phyloP scores from a whole-genome alignment of 35 echinoderm and acorn worm species.

The Stichopus chloronotus region DNA sequence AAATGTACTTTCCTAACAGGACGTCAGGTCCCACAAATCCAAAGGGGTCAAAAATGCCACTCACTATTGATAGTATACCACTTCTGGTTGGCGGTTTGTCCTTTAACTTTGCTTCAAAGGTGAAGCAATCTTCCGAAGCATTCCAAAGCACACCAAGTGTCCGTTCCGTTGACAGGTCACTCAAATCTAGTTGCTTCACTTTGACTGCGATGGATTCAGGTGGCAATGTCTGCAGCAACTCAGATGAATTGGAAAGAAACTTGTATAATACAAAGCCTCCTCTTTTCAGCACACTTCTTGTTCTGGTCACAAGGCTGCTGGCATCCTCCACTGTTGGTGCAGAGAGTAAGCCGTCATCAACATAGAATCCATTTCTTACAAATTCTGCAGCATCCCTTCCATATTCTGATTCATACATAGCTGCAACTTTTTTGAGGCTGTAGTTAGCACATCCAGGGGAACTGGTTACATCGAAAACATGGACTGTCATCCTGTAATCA shows the following conservation, averaged over 20 bases:
- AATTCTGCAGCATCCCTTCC: conserved; percentile 48
- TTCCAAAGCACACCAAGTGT: conserved; percentile 66
- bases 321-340: conserved; percentile 50
- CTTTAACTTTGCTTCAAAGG: conserved; percentile 56
- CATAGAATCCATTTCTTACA: conserved; percentile 55
- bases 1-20: conserved; percentile 51
- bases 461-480: conserved; percentile 73
- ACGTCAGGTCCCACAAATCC: conserved; percentile 67
- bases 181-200: conserved; percentile 54
- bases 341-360: conserved; percentile 54
- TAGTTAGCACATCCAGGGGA: conserved; percentile 80
- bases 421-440: conserved; percentile 65
- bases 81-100: conserved; percentile 65
- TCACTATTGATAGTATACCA: conserved; percentile 75
- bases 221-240: conserved; percentile 60
- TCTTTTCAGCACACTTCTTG: not conserved
- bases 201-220: conserved; percentile 45
- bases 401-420: conserved; percentile 18
- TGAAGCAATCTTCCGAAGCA: conserved; percentile 59
- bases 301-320: conserved; percentile 55
- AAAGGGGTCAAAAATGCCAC: conserved; percentile 69
- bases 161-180: conserved; percentile 49
- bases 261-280: conserved; percentile 65
- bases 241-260: conserved; percentile 64
- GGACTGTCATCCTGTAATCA: conserved; percentile 63